phyloP scores from a whole-genome alignment of 2,888 invertebrate species.

The Trichogramma dendrolimi region DNA sequence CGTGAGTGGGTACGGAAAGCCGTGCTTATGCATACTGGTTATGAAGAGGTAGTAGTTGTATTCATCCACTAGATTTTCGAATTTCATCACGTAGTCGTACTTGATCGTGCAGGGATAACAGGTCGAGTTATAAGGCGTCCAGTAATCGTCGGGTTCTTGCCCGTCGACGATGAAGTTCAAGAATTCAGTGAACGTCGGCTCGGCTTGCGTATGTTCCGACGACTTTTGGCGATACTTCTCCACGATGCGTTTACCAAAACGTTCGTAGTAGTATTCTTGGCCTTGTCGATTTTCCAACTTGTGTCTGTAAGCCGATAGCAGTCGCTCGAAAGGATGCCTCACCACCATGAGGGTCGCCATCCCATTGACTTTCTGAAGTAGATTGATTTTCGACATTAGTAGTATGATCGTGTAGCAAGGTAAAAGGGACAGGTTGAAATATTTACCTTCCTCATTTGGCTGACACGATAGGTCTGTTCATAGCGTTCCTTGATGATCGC shows the following conservation, averaged over 20 bases:
- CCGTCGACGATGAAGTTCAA: conserved; percentile 50
- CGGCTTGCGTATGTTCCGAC: conserved; percentile 30
- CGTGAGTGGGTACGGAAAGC: too few relatives aligned
- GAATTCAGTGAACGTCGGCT: conserved; percentile 53
- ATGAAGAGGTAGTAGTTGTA: conserved; percentile 34
- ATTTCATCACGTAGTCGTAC: conserved; percentile 55
- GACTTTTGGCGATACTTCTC: conserved; percentile 37
- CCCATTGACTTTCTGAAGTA: conserved; percentile 35
- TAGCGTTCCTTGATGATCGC: too few relatives aligned
- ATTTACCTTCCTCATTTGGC: too few relatives aligned
- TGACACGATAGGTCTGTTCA: too few relatives aligned
- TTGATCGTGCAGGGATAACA: conserved; percentile 55
- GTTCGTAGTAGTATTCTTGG: conserved; percentile 45
- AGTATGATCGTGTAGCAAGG: neutral
- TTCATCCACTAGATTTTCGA: conserved; percentile 53
- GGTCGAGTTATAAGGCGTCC: conserved; percentile 51
- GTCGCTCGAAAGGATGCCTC: conserved; percentile 55
- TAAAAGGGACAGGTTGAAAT: too few relatives aligned
- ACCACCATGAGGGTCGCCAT: conserved; percentile 50
- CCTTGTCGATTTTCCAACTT: conserved; percentile 51
- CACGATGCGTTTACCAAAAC: conserved; percentile 44
- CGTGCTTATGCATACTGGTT: too few relatives aligned
- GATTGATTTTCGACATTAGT: conserved; percentile 4
- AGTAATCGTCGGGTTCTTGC: conserved; percentile 53
- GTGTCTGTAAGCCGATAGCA: conserved; percentile 56